phyloP scores from a whole-genome alignment of 2,888 invertebrate genomes.

The Agrochola lychnidis region DNA sequence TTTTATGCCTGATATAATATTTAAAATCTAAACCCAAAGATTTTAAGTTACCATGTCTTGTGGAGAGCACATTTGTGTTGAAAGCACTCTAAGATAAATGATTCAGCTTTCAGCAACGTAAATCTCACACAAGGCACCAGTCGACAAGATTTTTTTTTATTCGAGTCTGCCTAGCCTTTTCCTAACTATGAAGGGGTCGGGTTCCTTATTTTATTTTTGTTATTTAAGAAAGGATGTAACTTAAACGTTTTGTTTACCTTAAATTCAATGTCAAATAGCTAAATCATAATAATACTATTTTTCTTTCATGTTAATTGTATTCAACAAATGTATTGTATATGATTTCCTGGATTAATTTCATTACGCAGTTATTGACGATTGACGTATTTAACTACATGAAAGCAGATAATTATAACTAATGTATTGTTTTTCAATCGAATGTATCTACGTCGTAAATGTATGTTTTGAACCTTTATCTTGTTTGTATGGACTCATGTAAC shows the following conservation, averaged over 20 bases:
- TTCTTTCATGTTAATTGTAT: constrained; percentile 27
- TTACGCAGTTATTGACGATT: constrained; percentile 38
- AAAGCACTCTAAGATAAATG: neutral
- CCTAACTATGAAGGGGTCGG: neutral
- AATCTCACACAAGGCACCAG: neutral
- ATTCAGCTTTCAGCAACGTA: neutral
- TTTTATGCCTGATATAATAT: neutral
- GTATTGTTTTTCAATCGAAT: constrained; percentile 67
- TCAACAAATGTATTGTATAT: constrained; percentile 26
- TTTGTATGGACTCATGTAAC: constrained; percentile 73
- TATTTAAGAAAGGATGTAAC: neutral
- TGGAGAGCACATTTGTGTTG: neutral
- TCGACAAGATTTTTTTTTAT: neutral
- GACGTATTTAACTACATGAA: constrained; percentile 38
- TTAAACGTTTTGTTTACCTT: constrained; percentile 6
- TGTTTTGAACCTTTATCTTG: constrained; percentile 80
- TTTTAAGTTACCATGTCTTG: neutral
- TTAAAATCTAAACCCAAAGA: too few species aligned
- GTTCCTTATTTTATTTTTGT: neutral
- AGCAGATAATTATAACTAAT: constrained; percentile 49
- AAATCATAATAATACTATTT: constrained; percentile 42
- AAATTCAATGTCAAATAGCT: constrained; percentile 24
- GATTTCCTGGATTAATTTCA: constrained; percentile 39
- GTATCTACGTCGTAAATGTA: constrained; percentile 61
- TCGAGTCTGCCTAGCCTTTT: neutral